These are phyloP conservation scores for Neofelis nebulosa DNA, from an alignment of 2,113 vertebrate genomes.

Conservation along the genomic window DNA sequence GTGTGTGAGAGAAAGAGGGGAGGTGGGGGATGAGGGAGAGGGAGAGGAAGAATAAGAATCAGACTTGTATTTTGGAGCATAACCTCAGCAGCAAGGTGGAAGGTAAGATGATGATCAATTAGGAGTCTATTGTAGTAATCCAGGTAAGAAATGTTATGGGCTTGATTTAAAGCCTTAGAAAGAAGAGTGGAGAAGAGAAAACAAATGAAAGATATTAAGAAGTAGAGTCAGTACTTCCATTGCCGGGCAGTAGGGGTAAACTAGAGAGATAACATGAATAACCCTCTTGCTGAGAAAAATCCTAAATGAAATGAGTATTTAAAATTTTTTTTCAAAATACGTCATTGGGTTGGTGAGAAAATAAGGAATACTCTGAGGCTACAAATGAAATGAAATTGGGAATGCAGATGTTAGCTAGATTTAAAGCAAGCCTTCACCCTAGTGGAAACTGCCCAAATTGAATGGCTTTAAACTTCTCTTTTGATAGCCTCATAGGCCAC, in stretches of 20 bases:
- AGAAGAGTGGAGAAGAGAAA: background rate
- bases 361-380: background rate
- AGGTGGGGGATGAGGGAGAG: too few species aligned
- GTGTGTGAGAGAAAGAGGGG: background rate
- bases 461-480: conserved; percentile 13
- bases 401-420: conserved; percentile 5
- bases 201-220: background rate
- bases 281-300: background rate
- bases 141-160: conserved; percentile 3
- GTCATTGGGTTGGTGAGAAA: background rate
- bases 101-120: conserved; percentile 11
- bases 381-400: background rate
- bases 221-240: background rate
- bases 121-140: background rate
- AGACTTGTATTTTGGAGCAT: conserved; percentile 19
- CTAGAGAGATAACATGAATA: background rate
- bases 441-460: background rate
- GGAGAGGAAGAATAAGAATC: background rate
- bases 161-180: conserved; percentile 25
- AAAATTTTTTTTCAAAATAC: background rate
- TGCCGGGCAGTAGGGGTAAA: background rate
- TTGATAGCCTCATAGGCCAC: background rate
- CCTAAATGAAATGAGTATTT: background rate
- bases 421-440: background rate
- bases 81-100: background rate